Percentiles rank a stretch among this genome's conserved stretches.
phyloP scores from a whole-genome alignment of 2,113 vertebrate genomes.

The Addax nasomaculatus region DNA sequence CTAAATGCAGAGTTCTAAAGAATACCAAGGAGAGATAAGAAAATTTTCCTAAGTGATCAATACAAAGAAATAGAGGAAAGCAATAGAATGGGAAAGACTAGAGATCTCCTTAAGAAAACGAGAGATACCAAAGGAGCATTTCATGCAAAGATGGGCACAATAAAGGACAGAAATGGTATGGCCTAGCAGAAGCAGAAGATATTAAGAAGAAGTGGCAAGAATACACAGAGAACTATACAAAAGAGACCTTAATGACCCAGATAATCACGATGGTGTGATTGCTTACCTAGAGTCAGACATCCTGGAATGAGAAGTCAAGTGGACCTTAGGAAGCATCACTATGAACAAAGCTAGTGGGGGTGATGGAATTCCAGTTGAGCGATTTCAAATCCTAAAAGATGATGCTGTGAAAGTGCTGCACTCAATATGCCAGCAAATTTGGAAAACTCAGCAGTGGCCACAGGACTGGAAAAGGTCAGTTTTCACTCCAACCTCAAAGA shows the following conservation, averaged over 20 bases:
- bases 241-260: no score
- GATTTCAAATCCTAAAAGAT: neutral
- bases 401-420: neutral
- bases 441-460: neutral
- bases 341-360: neutral
- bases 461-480: neutral
- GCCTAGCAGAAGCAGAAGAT: no score
- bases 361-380: neutral
- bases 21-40: neutral
- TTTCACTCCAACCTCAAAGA: neutral
- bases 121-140: neutral
- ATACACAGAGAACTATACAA: no score
- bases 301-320: no score
- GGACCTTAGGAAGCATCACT: neutral
- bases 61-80: neutral
- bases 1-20: neutral
- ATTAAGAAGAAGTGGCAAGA: no score
- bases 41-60: neutral
- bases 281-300: no score
- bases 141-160: neutral
- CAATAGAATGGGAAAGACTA: neutral
- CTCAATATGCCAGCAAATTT: neutral
- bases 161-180: neutral
- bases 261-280: no score
- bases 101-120: neutral